phyloP scores from a whole-genome alignment of 2,888 invertebrate genomes.

The Schizaphis graminum region DNA sequence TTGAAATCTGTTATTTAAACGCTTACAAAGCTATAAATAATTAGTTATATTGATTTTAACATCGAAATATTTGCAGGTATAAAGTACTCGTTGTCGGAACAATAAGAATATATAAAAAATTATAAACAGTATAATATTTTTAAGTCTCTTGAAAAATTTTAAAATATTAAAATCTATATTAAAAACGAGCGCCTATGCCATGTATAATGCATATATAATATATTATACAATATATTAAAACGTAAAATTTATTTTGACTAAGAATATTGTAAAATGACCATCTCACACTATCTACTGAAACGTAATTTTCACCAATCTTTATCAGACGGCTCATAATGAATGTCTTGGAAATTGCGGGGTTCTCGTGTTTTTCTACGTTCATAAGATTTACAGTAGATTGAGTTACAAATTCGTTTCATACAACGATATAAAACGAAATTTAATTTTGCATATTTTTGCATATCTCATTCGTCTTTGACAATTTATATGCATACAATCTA shows the following conservation, averaged over 20 bases:
- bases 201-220: not conserved
- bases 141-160: not conserved
- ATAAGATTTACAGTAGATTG: not conserved
- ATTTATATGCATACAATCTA: not conserved
- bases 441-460: slow-evolving; percentile 8
- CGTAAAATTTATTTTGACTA: not conserved
- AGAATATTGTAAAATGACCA: not conserved
- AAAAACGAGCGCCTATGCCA: not conserved
- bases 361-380: not conserved
- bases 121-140: not conserved
- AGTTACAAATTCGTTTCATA: not conserved
- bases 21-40: not conserved
- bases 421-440: not conserved
- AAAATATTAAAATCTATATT: not conserved
- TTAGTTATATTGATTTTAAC: not conserved
- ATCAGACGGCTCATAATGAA: not conserved
- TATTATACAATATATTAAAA: not conserved
- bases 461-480: not conserved
- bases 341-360: not conserved
- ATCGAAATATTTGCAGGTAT: not conserved
- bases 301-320: not conserved
- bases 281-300: not conserved
- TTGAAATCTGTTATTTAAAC: not conserved
- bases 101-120: not conserved
- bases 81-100: not conserved